Conservation (phyloP, 2,113 vertebrate species). For the Solenodon paradoxus region DNA sequence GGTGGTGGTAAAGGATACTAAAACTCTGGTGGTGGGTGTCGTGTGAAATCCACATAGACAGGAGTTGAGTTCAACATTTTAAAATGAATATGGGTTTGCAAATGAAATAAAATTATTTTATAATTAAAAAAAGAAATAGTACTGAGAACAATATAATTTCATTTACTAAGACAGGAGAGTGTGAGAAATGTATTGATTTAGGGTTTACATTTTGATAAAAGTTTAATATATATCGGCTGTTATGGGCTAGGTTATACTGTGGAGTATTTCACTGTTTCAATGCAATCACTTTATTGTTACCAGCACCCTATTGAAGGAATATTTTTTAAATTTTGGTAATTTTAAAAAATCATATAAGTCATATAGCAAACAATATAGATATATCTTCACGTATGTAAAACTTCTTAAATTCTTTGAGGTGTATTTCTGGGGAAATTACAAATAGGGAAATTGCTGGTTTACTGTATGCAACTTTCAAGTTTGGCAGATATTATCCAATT, state of each 20-base stretch:
- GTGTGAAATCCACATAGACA: too few relatives aligned
- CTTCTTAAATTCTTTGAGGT: not conserved
- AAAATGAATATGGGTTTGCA: too few relatives aligned
- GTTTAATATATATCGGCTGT: not conserved
- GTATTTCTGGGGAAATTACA: not conserved
- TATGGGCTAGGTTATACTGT: not conserved
- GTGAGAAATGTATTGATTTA: not conserved
- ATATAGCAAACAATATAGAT: not conserved
- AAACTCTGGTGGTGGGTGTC: too few relatives aligned
- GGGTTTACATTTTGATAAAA: not conserved
- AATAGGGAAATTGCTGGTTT: not conserved
- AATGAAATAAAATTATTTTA: too few relatives aligned
- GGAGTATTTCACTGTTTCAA: not conserved
- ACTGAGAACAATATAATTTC: not conserved
- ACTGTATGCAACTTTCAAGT: not conserved
- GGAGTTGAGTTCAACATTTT: too few relatives aligned
- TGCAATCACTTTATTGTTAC: not conserved
- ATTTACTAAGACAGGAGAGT: not conserved
- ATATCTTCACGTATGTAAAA: too few relatives aligned
- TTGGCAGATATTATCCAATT: not conserved
- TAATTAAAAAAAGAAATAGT: too few relatives aligned
- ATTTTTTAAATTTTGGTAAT: not conserved
- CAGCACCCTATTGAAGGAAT: not conserved
- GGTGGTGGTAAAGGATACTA: too few relatives aligned
- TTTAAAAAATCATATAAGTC: not conserved